These are phyloP conservation scores for Heliothis virescens DNA, from an alignment of 1,140 invertebrate genomes.

Conservation along the genomic window DNA sequence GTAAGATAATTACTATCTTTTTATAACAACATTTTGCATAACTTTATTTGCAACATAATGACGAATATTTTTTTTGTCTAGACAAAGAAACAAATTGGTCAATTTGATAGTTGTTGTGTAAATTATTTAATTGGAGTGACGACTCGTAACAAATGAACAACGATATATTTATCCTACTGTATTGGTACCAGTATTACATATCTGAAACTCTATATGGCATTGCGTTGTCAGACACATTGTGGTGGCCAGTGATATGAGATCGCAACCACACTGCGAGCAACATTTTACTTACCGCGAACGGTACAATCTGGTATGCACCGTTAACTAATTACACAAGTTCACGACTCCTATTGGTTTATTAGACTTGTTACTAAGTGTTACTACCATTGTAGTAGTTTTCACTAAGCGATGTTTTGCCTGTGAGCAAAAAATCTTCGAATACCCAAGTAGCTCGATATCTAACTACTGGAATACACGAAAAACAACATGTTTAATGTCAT, in stretches of 20 bases:
- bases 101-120: too few species aligned
- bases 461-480: neutral
- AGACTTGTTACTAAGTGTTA: neutral
- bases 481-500: too few species aligned
- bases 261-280: conserved; percentile 45
- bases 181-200: conserved; percentile 27
- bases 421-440: neutral
- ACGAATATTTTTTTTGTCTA: too few species aligned
- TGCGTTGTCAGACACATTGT: conserved; percentile 26
- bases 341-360: conserved; percentile 41
- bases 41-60: too few species aligned
- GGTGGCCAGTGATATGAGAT: conserved; percentile 43
- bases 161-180: conserved; percentile 6
- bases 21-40: too few species aligned
- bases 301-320: conserved; percentile 65
- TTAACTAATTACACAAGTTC: conserved; percentile 65
- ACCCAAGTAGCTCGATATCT: neutral
- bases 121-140: too few species aligned
- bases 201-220: conserved; percentile 40
- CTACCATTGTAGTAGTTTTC: conserved; percentile 16
- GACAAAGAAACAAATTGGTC: too few species aligned
- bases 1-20: too few species aligned
- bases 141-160: neutral
- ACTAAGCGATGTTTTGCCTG: neutral
- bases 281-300: conserved; percentile 53